These are phyloP conservation scores for Helicoverpa zea DNA, from an alignment of 1,140 invertebrate genomes.

Conservation along the genomic window DNA sequence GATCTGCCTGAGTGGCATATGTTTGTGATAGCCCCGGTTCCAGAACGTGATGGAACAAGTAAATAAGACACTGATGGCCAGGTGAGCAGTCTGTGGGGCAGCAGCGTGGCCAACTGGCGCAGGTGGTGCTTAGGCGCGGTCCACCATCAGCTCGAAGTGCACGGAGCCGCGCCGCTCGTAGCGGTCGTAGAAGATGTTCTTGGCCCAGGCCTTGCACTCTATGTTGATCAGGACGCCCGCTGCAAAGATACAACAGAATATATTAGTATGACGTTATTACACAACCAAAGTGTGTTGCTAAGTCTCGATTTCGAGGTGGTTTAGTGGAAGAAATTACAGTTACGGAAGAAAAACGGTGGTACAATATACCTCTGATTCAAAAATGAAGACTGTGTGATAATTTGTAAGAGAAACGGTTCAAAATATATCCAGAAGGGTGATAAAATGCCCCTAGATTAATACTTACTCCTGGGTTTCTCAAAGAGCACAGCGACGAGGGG, in stretches of 20 bases:
- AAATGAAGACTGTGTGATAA: background rate
- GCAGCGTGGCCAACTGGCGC: conserved; percentile 55
- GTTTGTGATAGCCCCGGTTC: conserved; percentile 12
- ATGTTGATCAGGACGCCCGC: conserved; percentile 97
- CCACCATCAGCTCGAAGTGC: conserved; percentile 98
- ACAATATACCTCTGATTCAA: background rate
- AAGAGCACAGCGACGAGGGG: conserved; percentile 96
- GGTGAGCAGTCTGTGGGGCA: conserved; percentile 3
- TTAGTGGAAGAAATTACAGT: background rate
- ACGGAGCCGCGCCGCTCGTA: conserved; percentile 96
- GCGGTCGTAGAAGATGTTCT: conserved; percentile 96
- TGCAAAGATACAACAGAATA: conserved; percentile 73
- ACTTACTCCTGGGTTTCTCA: conserved; percentile 92
- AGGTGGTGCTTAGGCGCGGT: conserved; percentile 82
- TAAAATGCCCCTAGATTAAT: background rate
- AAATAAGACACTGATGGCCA: conserved; percentile 1
- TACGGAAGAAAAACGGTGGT: too few relatives aligned
- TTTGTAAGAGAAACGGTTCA: too few relatives aligned
- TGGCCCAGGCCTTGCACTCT: conserved; percentile 98
- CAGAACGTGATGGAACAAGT: background rate
- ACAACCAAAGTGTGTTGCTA: too few relatives aligned
- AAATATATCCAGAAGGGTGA: background rate
- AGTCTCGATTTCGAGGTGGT: too few relatives aligned
- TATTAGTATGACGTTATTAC: background rate
- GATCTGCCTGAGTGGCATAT: background rate